A percentile compares a stretch with the other conserved stretches of the same genome.
These are phyloP conservation scores for Zeuzera pyrina DNA, from an alignment of 2,888 invertebrate species.

Conservation along the genomic window DNA sequence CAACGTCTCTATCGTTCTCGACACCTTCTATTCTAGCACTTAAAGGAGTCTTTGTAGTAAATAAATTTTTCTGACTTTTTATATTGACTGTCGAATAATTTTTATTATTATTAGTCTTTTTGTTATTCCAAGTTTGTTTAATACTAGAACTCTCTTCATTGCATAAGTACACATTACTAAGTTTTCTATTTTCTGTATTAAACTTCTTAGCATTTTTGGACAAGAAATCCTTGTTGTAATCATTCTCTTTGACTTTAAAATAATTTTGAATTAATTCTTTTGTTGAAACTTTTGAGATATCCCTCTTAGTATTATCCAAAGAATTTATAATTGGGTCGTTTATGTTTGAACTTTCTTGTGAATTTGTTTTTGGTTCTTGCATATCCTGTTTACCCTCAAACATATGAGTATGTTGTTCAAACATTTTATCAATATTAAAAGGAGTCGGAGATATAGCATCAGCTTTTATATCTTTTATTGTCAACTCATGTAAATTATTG, in stretches of 20 bases:
- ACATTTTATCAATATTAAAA: constrained; percentile 56
- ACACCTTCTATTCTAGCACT: constrained; percentile 58
- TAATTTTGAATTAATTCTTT: constrained; percentile 63
- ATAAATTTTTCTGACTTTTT: constrained; percentile 39
- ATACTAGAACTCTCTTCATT: constrained; percentile 23
- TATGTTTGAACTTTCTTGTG: constrained; percentile 4
- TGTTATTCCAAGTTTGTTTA: constrained; percentile 53
- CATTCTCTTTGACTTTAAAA: constrained; percentile 52
- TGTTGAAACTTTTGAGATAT: constrained; percentile 55
- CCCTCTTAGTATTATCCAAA: constrained; percentile 31
- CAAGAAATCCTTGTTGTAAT: constrained; percentile 29
- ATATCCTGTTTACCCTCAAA: constrained; percentile 29
- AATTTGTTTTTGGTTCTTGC: constrained; percentile 18
- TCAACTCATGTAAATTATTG: constrained; percentile 59
- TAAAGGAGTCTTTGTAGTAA: constrained; percentile 34
- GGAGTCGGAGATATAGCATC: constrained; percentile 60
- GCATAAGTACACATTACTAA: constrained; percentile 26
- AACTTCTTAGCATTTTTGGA: constrained; percentile 35
- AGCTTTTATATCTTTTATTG: constrained; percentile 61
- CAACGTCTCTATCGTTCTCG: constrained; percentile 60
- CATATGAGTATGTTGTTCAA: constrained; percentile 38
- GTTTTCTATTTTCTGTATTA: constrained; percentile 44
- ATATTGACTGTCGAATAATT: constrained; percentile 22
- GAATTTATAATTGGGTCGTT: too few species aligned
- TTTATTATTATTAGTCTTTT: constrained; percentile 36